Base-by-base conservation (phyloP, 2,797 vertebrate genomes). In the Eulemur rubriventer region DNA sequence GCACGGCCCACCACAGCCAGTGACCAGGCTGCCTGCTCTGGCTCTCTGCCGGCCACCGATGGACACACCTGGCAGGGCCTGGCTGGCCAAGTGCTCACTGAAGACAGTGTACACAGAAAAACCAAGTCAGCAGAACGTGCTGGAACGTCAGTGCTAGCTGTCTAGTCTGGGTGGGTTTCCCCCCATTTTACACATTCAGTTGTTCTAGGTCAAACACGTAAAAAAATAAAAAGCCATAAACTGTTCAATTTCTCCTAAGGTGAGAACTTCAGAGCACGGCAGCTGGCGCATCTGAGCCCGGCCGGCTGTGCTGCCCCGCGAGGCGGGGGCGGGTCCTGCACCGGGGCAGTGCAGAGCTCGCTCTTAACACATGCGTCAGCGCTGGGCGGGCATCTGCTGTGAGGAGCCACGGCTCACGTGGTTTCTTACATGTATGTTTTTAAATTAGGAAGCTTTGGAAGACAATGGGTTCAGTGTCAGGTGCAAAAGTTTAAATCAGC, bases 391-490 rank as follows among this genome's bases (percentile, higher is more conserved):
- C 26, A 11, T 2, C 3, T 16, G 10, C 46, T 6, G 14, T 26
- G 10, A 35, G 33, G 26, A 30, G 41, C 79, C 22, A 3, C 0
- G 2, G 43, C 7, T 33, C 35, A 4, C 1, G 14, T 11, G 1
- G 14, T 13, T 17, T 50, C 33, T 63, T 9, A 43, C n/a, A 28
- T 1, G 1, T 0, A 8, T 1, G 7, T 4, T 65, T 46, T 57
- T 3, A 80, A 43, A 26, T 4, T 9, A 61, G 24, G 1, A 26
- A 7, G 22, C 94, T 22, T 10, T 18, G 65, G n/a, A 38, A 61
- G 73, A 43, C 2, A 24, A 20, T 1, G 48, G 22, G 35, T 61
- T 14, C 57, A 52, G 67, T 7, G 13, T n/a, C 9, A 35, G 38
- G 43, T 18, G 13, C 20, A 48, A 28, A 33, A 11, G 7, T 16